Conservation (phyloP, 92 coral and sea anemone genomes). For the Palythoa grandiflora region DNA sequence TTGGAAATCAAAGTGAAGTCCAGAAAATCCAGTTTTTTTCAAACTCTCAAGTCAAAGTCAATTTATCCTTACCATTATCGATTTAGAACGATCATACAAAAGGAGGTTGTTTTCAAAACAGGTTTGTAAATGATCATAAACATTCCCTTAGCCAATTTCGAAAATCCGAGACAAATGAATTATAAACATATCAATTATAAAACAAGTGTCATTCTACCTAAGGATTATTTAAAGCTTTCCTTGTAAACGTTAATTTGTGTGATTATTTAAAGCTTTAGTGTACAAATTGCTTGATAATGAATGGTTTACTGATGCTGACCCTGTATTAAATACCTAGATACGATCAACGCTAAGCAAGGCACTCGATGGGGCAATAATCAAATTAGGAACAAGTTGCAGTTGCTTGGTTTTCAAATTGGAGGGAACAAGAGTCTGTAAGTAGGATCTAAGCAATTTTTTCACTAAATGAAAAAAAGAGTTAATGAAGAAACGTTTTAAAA, state of each 20-base stretch:
- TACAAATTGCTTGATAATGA: neutral
- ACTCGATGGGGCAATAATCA: constrained; percentile 9
- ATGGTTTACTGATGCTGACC: neutral
- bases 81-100: too few relatives aligned
- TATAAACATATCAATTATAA: too few relatives aligned
- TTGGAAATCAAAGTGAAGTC: too few relatives aligned
- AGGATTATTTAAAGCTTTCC: neutral
- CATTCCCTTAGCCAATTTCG: too few relatives aligned
- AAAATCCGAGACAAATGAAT: too few relatives aligned
- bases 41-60: too few relatives aligned
- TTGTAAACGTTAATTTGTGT: neutral
- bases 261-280: neutral
- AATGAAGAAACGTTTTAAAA: neutral
- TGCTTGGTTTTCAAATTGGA: constrained; percentile 42
- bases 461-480: neutral
- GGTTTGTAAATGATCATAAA: too few relatives aligned
- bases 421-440: constrained; percentile 39
- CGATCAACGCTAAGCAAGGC: neutral
- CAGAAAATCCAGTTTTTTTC: too few relatives aligned
- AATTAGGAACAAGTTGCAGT: constrained; percentile 28
- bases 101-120: too few relatives aligned
- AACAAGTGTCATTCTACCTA: too few relatives aligned
- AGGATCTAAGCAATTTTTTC: neutral
- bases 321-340: constrained; percentile 1
- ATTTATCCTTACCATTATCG: too few relatives aligned